Evolutionary conservation across 35 echinoderm and acorn worm genomes (phyloP).

Genomic region (Lytechinus pictus): DNA sequence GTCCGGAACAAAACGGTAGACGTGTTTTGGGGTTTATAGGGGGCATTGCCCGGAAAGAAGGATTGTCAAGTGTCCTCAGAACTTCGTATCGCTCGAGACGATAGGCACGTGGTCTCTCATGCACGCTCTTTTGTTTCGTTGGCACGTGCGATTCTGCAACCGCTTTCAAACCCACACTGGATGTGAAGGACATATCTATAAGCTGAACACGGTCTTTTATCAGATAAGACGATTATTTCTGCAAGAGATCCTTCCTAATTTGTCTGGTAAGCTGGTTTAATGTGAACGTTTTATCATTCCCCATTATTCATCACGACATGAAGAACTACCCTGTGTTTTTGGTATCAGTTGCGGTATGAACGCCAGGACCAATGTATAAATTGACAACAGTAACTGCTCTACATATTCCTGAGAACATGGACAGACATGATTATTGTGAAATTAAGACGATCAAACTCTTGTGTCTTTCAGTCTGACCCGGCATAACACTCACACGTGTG

Average conservation of each 20-base stretch:
- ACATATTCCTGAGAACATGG: no score
- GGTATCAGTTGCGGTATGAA: no score
- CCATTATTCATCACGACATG: not conserved
- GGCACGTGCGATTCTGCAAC: not conserved
- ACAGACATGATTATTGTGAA: not conserved
- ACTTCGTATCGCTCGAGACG: not conserved
- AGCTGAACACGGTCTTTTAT: not conserved
- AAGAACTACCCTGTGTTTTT: no score
- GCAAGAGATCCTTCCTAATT: not conserved
- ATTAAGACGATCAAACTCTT: not conserved
- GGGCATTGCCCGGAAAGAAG: not conserved
- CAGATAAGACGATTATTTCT: not conserved
- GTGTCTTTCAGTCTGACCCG: not conserved
- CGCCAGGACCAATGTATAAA: no score
- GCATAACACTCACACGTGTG: not conserved
- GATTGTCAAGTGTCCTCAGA: not conserved
- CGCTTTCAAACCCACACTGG: not conserved
- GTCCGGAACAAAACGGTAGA: not conserved
- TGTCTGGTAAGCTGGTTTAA: not conserved
- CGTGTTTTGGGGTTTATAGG: not conserved
- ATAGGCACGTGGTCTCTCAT: not conserved
- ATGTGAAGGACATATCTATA: not conserved
- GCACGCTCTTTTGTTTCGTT: not conserved
- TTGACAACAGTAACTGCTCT: no score
- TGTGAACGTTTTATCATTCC: not conserved